Base-by-base conservation (phyloP, 2,797 vertebrate species). In the Urophycis tenuis region DNA sequence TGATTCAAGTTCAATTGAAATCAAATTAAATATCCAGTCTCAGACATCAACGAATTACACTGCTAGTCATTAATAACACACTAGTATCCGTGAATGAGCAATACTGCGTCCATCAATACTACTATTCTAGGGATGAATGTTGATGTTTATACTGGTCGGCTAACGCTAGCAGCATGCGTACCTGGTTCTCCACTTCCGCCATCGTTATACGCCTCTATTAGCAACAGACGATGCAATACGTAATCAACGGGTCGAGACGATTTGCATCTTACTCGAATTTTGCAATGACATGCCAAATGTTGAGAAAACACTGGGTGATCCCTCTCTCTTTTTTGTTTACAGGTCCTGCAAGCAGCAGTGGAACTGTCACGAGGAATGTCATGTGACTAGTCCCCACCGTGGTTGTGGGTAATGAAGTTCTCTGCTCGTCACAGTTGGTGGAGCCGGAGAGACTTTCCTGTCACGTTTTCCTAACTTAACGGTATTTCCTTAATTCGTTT, bases 151-250 rank as follows among this genome's bases (percentile, higher is more conserved):
- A 77, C 29, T 69, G 12, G 82, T 76, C 9, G 34, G 83, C 78
- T 89, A 90, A 75, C 77, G 73, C 80, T 89, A 91, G 81, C 89
- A 81, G 79, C 75, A 31, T 78, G 72, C 86, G 89, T 93, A 96
- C 96, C 96, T 94, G 92, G 77, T 92, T 91, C 74, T 90, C 90
- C 0, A 94, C 91, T 92, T 96, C 95, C 93, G 95, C 94, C 96
- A 98, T 97, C 77, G 79, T 81, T 70, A 75, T 9, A 71, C 29
- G 25, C 11, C 31, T 32, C 29, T 25, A 12, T 31, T 25, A 69
- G 10, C 64, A 53, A 53, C 64, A 69, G 3, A 69, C 17, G 0
- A 69, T 30, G 6, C 15, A 31, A 29, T 31, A 69, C 10, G 12
- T 30, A 69, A 7, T 25, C 64, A 69, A 30, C 30, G 25, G 30